Evolutionary conservation across 1,140 invertebrate species (phyloP), one percentile per base, ranked within the genome.

Genomic region (Leptonema lineaticorne): DNA sequence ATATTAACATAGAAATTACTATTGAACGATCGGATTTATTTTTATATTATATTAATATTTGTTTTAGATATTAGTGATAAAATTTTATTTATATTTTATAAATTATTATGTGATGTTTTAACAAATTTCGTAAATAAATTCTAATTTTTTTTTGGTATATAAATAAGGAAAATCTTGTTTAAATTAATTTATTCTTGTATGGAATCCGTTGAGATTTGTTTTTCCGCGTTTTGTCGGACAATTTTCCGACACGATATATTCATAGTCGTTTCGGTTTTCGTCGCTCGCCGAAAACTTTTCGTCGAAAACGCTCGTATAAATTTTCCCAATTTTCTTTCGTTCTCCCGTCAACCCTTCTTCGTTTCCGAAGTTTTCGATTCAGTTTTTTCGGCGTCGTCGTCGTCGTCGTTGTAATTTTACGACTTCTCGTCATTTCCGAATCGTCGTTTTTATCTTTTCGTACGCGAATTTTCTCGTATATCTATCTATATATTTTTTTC

Each of bases 171-270:
- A n/a, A n/a, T n/a, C n/a, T n/a, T n/a, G n/a, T n/a, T n/a, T n/a
- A n/a, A n/a, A n/a, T n/a, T 11, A 11, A 33, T 33, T 33, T 11
- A 11, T 33, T 33, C 29, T 11, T 11, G 29, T 20, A 2, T 7
- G 6, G 4, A 16, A 46, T 4, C 22, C 22, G 6, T 2, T 9
- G 50, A 26, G 50, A n/a, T n/a, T n/a, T n/a, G n/a, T 9, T 53
- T 53, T 53, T 53, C 27, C 22, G 27, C 50, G 50, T 53, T 53
- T 53, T 53, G 50, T 53, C 27, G 27, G 22, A 53, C 50, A 53
- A 53, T 53, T 53, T 26, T 41, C 37, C 11, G 11, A 14, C 22
- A 53, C n/a, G n/a, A n/a, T n/a, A n/a, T n/a, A n/a, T n/a, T n/a
- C n/a, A 24, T 11, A 18, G 50, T n/a, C 46, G 46, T 48, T 20